Evolutionary conservation across 2,797 vertebrate genomes (phyloP), one percentile per base, ranked within the genome.

Genomic region (Pseudochromis fuscus): DNA sequence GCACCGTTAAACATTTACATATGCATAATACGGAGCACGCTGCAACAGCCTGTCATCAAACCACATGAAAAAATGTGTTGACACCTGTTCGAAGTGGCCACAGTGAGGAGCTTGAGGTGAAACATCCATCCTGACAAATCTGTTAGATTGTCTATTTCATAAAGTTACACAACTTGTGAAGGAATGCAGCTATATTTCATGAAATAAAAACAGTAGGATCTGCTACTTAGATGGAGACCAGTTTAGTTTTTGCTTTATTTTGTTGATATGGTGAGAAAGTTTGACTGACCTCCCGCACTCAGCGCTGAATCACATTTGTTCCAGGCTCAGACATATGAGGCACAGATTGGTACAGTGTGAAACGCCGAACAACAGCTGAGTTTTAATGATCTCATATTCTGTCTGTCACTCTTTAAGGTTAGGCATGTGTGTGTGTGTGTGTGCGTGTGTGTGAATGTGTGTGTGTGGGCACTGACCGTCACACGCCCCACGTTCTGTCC

Each of bases 321-420:
- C 19, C 28, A n/a, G 38, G 25, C 27, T 37, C 13, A 56, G 18
- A 46, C 53, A 61, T 27, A 48, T 25, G 59, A 73, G 55, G 38
- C 57, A 28, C 77, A 42, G 51, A 53, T 66, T 80, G 51, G 9
- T 73, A 15, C 48, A 50, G 61, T 67, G 18, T 63, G 72, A 70
- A 69, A 65, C 42, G 11, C 15, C 64, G 1, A 49, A 62, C 27
- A 72, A 66, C 79, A 82, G 75, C 78, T 82, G 79, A 87, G 63
- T 76, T 81, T 82, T 69, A 75, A 76, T 79, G 62, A 60, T 62
- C 68, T 71, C 67, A 71, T 72, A 42, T 74, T 81, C 62, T 77
- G 10, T 72, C 19, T 10, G 42, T 56, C 16, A 15, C 35, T 63
- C 66, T 72, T 70, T 61, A 75, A 75, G 45, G 57, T 63, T 28